Base-by-base conservation (phyloP, 2,888 invertebrate species). In the Gerris lacustris region DNA sequence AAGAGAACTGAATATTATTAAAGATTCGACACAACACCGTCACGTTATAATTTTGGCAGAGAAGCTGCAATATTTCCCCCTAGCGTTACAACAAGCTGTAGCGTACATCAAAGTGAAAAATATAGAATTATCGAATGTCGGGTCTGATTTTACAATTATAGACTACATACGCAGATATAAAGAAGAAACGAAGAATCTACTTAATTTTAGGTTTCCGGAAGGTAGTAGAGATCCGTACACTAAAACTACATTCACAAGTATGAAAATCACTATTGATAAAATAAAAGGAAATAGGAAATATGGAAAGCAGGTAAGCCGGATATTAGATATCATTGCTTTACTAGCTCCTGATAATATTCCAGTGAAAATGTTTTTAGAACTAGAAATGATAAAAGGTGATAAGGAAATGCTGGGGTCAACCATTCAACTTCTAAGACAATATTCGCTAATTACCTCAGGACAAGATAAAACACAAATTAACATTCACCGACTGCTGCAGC, bases 41-140 rank as follows among this genome's bases (percentile, higher is more conserved):
- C 9, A 55, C 15, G 55, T 55, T 11, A 9, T 55, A 11, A 55
- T 67, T 6, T 47, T 72, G 47, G 71, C 55, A 5, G 64, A 68
- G 6, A 67, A 44, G 6, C n/a, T 73, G 67, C 63, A 72, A 6
- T 70, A 11, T 66, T 71, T 71, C 7, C 73, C 73, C 47, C 45
- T 73, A 44, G 73, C 73, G 6, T 63, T 73, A n/a, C 69, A 70
- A 11, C 73, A 71, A 71, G 73, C 73, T 6, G 67, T 73, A 11
- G 64, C 73, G 6, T 71, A 63, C 63, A 72, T 73, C 15, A 67
- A 63, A 67, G 47, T 18, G 5, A 31, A 45, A 9, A 69, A 69
- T 31, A 67, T 69, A 18, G 45, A 67, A 67, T 67, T 62, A 15
- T 31, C 15, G 11, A 69, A 63, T 6, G 18, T 66, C 44, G 66